phyloP scores from a whole-genome alignment of 2,888 invertebrate genomes.

The Melanostoma scalare region DNA sequence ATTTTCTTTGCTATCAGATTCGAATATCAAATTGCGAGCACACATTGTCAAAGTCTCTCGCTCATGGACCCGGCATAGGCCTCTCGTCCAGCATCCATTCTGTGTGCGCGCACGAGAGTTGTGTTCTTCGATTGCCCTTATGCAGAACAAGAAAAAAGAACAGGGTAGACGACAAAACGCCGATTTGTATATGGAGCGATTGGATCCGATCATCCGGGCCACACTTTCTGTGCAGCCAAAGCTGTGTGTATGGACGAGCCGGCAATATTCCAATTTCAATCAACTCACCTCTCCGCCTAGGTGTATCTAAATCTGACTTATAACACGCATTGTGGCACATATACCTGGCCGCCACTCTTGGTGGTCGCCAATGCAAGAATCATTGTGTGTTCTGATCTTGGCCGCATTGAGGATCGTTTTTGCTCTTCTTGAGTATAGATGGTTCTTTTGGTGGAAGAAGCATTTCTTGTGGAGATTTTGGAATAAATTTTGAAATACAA shows the following conservation, averaged over 20 bases:
- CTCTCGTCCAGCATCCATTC: slow-evolving; percentile 27
- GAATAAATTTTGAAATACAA: slow-evolving; percentile 73
- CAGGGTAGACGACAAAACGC: slow-evolving; percentile 63
- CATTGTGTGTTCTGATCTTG: slow-evolving; percentile 68
- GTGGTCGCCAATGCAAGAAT: slow-evolving; percentile 56
- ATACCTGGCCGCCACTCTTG: slow-evolving; percentile 58
- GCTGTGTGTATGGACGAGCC: slow-evolving; percentile 11
- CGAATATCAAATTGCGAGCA: slow-evolving; percentile 76
- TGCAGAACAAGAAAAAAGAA: slow-evolving; percentile 53
- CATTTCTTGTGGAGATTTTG: slow-evolving; percentile 58
- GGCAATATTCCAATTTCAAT: slow-evolving; percentile 73
- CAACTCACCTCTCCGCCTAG: slow-evolving; percentile 71
- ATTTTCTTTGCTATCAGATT: slow-evolving; percentile 75
- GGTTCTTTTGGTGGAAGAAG: not conserved
- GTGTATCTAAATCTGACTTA: slow-evolving; percentile 73
- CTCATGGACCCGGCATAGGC: slow-evolving; percentile 25
- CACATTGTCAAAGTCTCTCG: slow-evolving; percentile 70
- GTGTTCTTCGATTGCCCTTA: slow-evolving; percentile 53
- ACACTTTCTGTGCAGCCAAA: slow-evolving; percentile 51
- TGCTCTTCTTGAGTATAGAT: slow-evolving; percentile 22
- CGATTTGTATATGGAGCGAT: slow-evolving; percentile 73
- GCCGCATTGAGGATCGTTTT: slow-evolving; percentile 60
- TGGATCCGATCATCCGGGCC: slow-evolving; percentile 69
- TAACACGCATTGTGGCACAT: slow-evolving; percentile 73
- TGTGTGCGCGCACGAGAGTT: slow-evolving; percentile 7